Conservation (phyloP, 1,140 invertebrate genomes). For the Penaeus japonicus region DNA sequence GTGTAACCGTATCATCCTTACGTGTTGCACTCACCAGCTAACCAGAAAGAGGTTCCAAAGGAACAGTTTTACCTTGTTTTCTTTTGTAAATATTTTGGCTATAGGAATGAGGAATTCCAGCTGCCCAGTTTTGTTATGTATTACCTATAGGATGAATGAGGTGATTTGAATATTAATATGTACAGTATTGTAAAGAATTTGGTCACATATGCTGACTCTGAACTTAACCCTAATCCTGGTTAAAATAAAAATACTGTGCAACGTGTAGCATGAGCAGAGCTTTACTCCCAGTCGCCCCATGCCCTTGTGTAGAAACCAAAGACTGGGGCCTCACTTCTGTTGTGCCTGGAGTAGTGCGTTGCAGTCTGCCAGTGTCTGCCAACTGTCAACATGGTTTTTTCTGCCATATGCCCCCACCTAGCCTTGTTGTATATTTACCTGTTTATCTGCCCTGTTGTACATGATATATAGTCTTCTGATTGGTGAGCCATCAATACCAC, state of each 20-base stretch:
- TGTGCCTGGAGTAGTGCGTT: constrained; percentile 56
- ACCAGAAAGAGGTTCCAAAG: constrained; percentile 48
- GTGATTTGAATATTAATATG: constrained; percentile 52
- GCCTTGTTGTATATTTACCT: constrained; percentile 54
- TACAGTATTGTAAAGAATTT: constrained; percentile 56
- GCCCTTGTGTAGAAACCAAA: constrained; percentile 56
- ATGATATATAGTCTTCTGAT: constrained; percentile 47
- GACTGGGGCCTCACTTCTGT: constrained; percentile 55
- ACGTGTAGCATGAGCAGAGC: constrained; percentile 56
- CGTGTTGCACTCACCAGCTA: constrained; percentile 48
- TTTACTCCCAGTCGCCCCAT: constrained; percentile 48
- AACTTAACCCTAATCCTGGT: constrained; percentile 55
- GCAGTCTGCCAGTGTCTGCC: constrained; percentile 53
- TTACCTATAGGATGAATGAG: constrained; percentile 47
- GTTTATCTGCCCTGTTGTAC: constrained; percentile 35
- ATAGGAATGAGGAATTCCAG: constrained; percentile 50
- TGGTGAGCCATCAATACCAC: constrained; percentile 41
- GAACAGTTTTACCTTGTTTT: constrained; percentile 53
- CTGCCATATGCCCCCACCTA: constrained; percentile 53
- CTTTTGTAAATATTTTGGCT: constrained; percentile 56
- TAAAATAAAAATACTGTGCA: constrained; percentile 48
- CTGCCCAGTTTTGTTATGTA: constrained; percentile 58
- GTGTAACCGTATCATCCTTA: constrained; percentile 44
- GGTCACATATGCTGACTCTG: constrained; percentile 51
- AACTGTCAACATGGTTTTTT: constrained; percentile 52